Percentiles rank a stretch among this genome's conserved stretches.
Conservation (phyloP, 2,888 invertebrate genomes). For the Phytoseiulus persimilis region DNA sequence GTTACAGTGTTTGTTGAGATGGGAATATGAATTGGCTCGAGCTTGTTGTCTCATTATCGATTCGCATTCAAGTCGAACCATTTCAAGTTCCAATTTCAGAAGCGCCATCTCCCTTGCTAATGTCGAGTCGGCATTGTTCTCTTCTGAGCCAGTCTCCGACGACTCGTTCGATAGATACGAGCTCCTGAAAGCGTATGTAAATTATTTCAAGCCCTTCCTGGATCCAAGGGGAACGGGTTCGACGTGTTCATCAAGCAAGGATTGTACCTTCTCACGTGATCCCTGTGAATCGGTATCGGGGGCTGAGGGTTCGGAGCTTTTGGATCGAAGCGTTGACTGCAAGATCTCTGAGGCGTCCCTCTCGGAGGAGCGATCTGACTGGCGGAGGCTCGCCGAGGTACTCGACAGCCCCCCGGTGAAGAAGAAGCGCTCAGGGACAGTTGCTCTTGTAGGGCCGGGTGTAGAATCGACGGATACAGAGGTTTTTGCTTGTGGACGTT, state of each 20-base stretch:
- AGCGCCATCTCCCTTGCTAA: constrained; percentile 26
- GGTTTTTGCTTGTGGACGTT: constrained; percentile 30
- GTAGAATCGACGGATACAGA: constrained; percentile 31
- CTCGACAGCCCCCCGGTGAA: constrained; percentile 7
- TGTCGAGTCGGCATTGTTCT: constrained; percentile 33
- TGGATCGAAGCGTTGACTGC: constrained; percentile 30
- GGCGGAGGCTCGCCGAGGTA: constrained; percentile 19
- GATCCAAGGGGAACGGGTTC: background rate
- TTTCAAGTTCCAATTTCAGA: constrained; percentile 26
- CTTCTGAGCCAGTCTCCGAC: constrained; percentile 22
- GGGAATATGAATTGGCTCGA: constrained; percentile 33
- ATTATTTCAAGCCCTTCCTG: background rate
- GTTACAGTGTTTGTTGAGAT: constrained; percentile 29
- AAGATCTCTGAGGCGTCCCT: constrained; percentile 17
- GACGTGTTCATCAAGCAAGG: background rate
- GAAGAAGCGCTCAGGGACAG: constrained; percentile 23
- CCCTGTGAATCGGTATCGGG: constrained; percentile 25
- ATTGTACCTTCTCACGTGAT: constrained; percentile 13
- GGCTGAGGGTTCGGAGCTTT: constrained; percentile 9
- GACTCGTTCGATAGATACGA: constrained; percentile 33
- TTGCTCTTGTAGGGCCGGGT: constrained; percentile 29
- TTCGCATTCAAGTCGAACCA: constrained; percentile 34
- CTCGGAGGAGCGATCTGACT: constrained; percentile 17
- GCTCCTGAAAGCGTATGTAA: constrained; percentile 8
- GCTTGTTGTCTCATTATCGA: constrained; percentile 36